Base-by-base conservation (phyloP, 2,888 invertebrate species). In the Athripsodes cinereus region DNA sequence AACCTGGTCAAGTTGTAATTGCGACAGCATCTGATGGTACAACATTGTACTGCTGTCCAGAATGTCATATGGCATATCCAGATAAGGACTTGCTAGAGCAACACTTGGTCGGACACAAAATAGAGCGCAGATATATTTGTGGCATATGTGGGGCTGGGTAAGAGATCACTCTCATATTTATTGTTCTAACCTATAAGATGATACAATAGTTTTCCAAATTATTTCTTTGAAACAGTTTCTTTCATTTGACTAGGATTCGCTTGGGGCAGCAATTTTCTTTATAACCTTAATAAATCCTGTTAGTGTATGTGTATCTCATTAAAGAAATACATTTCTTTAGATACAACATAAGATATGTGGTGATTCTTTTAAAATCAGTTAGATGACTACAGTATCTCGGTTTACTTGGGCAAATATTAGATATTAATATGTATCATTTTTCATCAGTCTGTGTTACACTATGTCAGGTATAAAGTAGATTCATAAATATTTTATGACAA, bases 31-130 rank as follows among this genome's bases (percentile, higher is more conserved):
- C 87, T 0, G 90, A 90, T 68, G 90, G 90, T 16, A 83, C 87
- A 0, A 83, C 85, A 1, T 72, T 90, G 20, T 90, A 81, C 74
- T 89, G 90, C 71, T 90, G 90, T 69, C 89, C 90, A 0, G 88
- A 89, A 73, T 90, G 90, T 69, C 84, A 87, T 70, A 87, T 88
- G 87, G 88, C 88, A 0, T 89, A 89, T 70, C 86, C 88, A 0
- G 88, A 89, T 66, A 89, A 89, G 69, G 87, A 88, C 63, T 80
- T 88, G 66, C 73, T 90, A n/a, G 90, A 90, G 68, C 82, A 86
- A 69, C 88, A 88, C 70, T 74, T 90, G 34, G 80, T 85, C 10
- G 86, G 86, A 22, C 90, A 90, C 70, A 90, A 89, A 76, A 88
- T 90, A 61, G 90, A 90, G 70, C 76, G 90, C 69, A 76, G 90